Evolutionary conservation across 1,140 invertebrate genomes (phyloP).

Genomic region (Lepidurus packardi): DNA sequence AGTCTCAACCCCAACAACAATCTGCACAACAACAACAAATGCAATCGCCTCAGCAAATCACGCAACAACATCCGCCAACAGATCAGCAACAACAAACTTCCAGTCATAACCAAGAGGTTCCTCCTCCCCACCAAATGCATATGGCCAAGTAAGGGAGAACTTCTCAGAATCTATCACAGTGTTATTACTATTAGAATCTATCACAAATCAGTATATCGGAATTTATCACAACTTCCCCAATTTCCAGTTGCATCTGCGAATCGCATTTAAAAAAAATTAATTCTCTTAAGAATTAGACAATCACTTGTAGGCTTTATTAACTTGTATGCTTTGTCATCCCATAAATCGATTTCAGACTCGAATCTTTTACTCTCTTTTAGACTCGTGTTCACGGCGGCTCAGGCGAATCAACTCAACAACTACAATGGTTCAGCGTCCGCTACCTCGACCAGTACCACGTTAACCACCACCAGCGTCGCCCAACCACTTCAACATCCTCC

Average conservation of each 20-base stretch:
- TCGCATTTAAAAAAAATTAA: too few relatives aligned
- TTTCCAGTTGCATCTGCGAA: too few relatives aligned
- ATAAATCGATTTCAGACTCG: background rate
- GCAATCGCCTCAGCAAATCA: slow-evolving; percentile 35
- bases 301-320: too few relatives aligned
- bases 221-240: too few relatives aligned
- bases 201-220: too few relatives aligned
- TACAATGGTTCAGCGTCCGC: background rate
- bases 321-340: too few relatives aligned
- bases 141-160: background rate
- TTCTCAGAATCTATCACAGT: too few relatives aligned
- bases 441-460: slow-evolving; percentile 30
- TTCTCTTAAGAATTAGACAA: too few relatives aligned
- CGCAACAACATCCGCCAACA: slow-evolving; percentile 34
- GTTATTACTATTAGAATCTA: too few relatives aligned
- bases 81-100: slow-evolving; percentile 36
- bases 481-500: slow-evolving; percentile 53
- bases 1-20: slow-evolving; percentile 35
- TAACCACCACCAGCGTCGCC: slow-evolving; percentile 41
- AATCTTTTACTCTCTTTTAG: background rate
- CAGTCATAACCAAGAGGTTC: slow-evolving; percentile 38
- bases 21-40: slow-evolving; percentile 40
- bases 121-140: slow-evolving; percentile 36
- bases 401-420: background rate
- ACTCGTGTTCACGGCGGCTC: background rate